phyloP scores from a whole-genome alignment of 1,140 invertebrate genomes.

The Megathymus violae region DNA sequence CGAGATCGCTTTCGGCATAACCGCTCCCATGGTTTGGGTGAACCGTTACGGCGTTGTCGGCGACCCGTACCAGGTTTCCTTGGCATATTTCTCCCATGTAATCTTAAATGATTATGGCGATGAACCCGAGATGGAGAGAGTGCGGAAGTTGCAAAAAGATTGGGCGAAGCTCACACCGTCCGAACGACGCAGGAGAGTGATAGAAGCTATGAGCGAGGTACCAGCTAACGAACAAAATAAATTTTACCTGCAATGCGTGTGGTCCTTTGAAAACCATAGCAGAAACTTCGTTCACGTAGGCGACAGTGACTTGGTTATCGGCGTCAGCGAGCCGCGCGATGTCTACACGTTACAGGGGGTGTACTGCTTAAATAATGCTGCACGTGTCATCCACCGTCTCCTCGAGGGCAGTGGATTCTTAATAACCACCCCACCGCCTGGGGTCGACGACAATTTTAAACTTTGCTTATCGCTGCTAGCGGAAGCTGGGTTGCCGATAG shows the following conservation, averaged over 20 bases:
- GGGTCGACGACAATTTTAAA: no score
- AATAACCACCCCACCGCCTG: no score
- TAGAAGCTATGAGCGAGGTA: background rate
- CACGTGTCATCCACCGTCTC: no score
- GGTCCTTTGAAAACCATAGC: no score
- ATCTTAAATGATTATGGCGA: background rate
- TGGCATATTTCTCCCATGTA: background rate
- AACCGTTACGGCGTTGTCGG: slow-evolving; percentile 46
- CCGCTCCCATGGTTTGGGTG: slow-evolving; percentile 47
- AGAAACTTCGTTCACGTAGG: no score
- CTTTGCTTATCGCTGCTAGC: no score
- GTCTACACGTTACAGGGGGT: no score
- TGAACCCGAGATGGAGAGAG: background rate
- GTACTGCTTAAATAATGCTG: no score
- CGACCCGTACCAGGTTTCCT: slow-evolving; percentile 33
- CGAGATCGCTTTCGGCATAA: slow-evolving; percentile 39
- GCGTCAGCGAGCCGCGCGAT: no score
- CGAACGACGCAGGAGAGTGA: background rate
- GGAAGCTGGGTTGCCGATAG: no score
- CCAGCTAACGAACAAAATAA: background rate
- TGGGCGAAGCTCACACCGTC: background rate
- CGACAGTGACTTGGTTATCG: no score
- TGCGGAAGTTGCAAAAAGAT: slow-evolving; percentile 1
- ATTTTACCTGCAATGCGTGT: background rate
- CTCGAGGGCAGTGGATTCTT: no score